Evolutionary conservation across 2,888 invertebrate species (phyloP).

Genomic region (Patella caerulea): DNA sequence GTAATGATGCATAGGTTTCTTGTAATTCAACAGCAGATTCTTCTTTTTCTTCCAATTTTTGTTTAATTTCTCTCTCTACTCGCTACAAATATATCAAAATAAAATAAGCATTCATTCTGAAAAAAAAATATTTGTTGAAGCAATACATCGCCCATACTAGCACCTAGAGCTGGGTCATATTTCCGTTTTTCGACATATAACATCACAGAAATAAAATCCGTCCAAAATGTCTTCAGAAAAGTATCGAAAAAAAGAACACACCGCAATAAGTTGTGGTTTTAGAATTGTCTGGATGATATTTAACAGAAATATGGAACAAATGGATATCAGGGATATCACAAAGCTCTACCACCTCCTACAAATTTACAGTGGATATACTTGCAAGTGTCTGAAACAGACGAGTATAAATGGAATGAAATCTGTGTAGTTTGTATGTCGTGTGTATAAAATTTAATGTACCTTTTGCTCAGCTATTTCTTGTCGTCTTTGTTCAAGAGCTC

Average conservation of each 20-base stretch:
- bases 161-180: too few species aligned
- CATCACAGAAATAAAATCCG: too few species aligned
- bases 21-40: constrained; percentile 91
- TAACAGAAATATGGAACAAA: too few species aligned
- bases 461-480: constrained; percentile 91
- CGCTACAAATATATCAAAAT: constrained; percentile 50
- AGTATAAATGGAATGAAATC: background rate
- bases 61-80: constrained; percentile 90
- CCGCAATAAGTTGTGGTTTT: too few species aligned
- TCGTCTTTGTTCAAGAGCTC: constrained; percentile 87
- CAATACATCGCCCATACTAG: too few species aligned
- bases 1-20: constrained; percentile 90
- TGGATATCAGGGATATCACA: background rate
- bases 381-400: background rate
- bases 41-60: constrained; percentile 93
- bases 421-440: background rate
- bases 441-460: constrained; percentile 68
- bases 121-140: too few species aligned
- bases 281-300: too few species aligned
- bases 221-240: too few species aligned
- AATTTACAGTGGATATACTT: background rate
- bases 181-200: too few species aligned
- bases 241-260: too few species aligned
- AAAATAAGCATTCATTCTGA: too few species aligned
- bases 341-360: background rate